Evolutionary conservation across 2,113 vertebrate genomes (phyloP).

Genomic region (Phylloscopus trochilus): DNA sequence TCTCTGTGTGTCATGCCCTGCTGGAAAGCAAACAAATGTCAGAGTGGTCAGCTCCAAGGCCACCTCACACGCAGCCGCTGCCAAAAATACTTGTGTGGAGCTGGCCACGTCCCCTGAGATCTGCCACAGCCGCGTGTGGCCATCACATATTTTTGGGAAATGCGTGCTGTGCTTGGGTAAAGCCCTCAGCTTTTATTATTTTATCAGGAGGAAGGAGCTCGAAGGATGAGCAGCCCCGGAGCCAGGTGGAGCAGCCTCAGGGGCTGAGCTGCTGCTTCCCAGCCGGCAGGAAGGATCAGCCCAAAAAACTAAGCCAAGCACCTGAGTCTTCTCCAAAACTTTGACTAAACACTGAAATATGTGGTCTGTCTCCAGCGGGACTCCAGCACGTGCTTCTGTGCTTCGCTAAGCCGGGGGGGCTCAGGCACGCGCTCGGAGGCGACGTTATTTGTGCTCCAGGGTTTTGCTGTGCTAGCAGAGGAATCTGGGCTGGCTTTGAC

Average conservation of each 20-base stretch:
- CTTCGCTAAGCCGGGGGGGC: background rate
- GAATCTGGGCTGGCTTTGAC: background rate
- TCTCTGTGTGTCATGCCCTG: background rate
- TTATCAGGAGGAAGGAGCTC: background rate
- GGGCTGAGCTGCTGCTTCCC: background rate
- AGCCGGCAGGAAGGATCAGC: background rate
- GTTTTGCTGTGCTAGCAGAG: background rate
- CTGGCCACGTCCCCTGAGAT: accelerated
- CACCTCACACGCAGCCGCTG: accelerated
- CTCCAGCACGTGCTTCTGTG: background rate
- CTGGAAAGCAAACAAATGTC: slow-evolving; percentile 17
- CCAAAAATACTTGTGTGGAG: background rate
- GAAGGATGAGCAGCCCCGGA: background rate
- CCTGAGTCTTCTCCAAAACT: background rate
- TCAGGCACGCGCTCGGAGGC: background rate
- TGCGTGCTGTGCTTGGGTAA: accelerated
- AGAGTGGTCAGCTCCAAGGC: background rate
- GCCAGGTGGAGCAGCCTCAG: background rate
- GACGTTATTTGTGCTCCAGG: background rate
- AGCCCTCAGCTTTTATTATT: background rate
- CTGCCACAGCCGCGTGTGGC: accelerated
- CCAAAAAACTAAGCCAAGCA: background rate
- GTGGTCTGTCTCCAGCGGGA: background rate
- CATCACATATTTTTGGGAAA: background rate
- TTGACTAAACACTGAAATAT: background rate